phyloP scores from a whole-genome alignment of 2,113 vertebrate species.

The Myrmecobius fasciatus region DNA sequence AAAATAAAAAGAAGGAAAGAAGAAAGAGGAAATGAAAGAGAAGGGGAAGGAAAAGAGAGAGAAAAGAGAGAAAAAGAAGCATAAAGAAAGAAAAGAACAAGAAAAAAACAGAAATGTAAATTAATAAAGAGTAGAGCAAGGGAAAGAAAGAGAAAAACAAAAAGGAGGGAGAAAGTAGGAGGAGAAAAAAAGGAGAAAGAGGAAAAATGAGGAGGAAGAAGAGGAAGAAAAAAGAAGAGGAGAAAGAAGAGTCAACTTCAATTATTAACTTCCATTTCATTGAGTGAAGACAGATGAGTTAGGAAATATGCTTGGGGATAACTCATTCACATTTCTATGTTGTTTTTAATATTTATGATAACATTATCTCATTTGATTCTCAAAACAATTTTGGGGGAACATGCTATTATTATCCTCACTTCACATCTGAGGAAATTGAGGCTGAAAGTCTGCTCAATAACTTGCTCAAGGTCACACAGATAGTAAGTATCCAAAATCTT shows the following conservation, averaged over 20 bases:
- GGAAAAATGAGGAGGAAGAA: background rate
- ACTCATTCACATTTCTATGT: background rate
- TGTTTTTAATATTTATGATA: background rate
- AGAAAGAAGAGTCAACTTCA: background rate
- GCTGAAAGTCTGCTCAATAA: background rate
- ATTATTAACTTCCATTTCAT: background rate
- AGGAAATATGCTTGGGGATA: background rate
- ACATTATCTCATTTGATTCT: background rate
- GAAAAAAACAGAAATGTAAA: background rate
- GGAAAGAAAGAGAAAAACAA: background rate
- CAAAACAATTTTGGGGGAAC: background rate
- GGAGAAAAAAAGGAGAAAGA: background rate
- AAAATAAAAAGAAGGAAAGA: background rate
- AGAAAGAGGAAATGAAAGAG: background rate
- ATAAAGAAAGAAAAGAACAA: too few species aligned
- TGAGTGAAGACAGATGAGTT: background rate
- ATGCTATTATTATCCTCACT: background rate
- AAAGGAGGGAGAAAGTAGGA: background rate
- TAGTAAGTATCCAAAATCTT: background rate
- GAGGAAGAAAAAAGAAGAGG: rapidly evolving
- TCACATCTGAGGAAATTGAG: background rate
- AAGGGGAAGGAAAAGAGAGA: background rate
- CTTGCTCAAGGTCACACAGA: background rate
- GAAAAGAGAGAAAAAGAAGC: too few species aligned
- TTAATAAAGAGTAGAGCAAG: background rate